Evolutionary conservation across 2,888 invertebrate genomes (phyloP).

Genomic region (Calliopum simillimum): DNA sequence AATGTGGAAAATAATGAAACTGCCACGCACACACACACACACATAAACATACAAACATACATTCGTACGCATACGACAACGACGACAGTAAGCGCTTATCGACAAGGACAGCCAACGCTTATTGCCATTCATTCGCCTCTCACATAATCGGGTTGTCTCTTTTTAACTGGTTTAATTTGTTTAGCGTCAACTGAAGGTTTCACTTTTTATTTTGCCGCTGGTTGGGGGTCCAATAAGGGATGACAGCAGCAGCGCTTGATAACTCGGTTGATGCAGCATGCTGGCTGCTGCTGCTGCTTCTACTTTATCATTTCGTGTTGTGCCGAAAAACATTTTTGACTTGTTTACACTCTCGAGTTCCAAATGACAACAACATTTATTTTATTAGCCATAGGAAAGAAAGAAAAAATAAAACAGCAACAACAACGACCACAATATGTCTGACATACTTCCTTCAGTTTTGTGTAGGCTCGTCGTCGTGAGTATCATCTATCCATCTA

Average conservation of each 20-base stretch:
- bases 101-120: constrained; percentile 29
- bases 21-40: constrained; percentile 39
- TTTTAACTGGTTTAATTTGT: constrained; percentile 60
- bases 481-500: background rate
- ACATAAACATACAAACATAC: constrained; percentile 30
- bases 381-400: constrained; percentile 43
- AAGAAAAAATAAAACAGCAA: constrained; percentile 14
- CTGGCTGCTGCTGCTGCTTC: constrained; percentile 18
- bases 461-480: constrained; percentile 13
- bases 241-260: constrained; percentile 28
- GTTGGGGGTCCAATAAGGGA: constrained; percentile 41
- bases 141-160: constrained; percentile 53
- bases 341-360: constrained; percentile 27
- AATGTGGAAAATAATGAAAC: constrained; percentile 61
- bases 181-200: constrained; percentile 45
- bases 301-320: background rate
- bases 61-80: constrained; percentile 38
- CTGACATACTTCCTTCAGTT: constrained; percentile 27
- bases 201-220: constrained; percentile 39
- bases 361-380: constrained; percentile 48
- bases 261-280: constrained; percentile 16
- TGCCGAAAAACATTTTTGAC: constrained; percentile 13
- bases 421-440: constrained; percentile 21
- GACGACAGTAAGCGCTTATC: background rate
- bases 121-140: constrained; percentile 4